phyloP scores from a whole-genome alignment of 2,113 vertebrate species.

The Mirza zaza region DNA sequence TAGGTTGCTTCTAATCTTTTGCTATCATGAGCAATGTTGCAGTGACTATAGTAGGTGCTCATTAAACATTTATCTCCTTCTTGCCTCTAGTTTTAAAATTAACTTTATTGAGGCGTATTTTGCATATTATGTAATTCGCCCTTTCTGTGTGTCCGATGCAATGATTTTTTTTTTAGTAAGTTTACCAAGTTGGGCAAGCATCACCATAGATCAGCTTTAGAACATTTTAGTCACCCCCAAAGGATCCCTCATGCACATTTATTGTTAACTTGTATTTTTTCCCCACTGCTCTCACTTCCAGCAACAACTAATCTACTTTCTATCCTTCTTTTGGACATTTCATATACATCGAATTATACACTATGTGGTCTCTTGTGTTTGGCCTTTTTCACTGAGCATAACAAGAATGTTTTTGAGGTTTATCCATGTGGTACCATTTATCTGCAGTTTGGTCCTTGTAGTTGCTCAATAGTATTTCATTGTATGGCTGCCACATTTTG shows the following conservation, averaged over 20 bases:
- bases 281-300: not conserved
- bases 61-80: not conserved
- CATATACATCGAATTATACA: not conserved
- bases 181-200: not conserved
- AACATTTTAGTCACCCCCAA: not conserved
- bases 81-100: not conserved
- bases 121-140: not conserved
- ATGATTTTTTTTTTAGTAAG: not conserved
- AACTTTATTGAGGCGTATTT: not conserved
- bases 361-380: not conserved
- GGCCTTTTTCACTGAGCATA: not conserved
- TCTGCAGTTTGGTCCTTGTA: not conserved
- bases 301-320: not conserved
- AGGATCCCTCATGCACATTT: not conserved
- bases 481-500: not conserved
- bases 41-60: not conserved
- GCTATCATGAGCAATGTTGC: not conserved
- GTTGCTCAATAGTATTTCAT: not conserved
- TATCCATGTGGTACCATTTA: not conserved
- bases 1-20: not conserved
- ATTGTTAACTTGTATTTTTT: not conserved
- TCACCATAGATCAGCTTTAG: not conserved
- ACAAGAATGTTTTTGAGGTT: not conserved
- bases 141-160: not conserved
- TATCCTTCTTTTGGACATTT: not conserved